Evolutionary conservation across 2,797 vertebrate genomes (phyloP), one percentile per base, ranked within the genome.

Genomic region (Pseudotriccus pelzelni): DNA sequence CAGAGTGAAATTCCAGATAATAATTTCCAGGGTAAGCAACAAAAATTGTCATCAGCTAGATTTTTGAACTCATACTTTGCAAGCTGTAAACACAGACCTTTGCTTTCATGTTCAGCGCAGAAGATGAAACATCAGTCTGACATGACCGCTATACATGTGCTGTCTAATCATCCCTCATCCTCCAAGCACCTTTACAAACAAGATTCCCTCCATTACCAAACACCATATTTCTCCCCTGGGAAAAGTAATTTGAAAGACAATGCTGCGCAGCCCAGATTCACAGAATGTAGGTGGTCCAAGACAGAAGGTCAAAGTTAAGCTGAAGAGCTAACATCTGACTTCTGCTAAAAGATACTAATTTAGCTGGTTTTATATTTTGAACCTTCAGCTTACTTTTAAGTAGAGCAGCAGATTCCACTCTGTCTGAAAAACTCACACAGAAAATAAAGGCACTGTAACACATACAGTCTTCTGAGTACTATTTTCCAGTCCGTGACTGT

Each of bases 141-240:
- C 0, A 0, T 21, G 60, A 67, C 75, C 2, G 46, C 64, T 41
- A 43, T 22, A 37, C 59, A 21, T n/a, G 72, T 32, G 75, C 63
- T 52, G 63, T 34, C 56, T 91, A 67, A 89, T 69, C 69, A 85
- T 43, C 64, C 76, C 82, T 92, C 63, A 68, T 37, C 39, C 52
- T 68, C 64, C 89, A 39, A 85, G 76, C 89, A 90, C 91, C 89
- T 93, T 89, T 84, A 72, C 89, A 93, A 93, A 95, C 92, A 96
- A 60, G 39, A 81, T 47, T 62, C 50, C 43, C 84, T 52, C 68
- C 47, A 22, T 83, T 85, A 70, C 84, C 66, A 72, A 83, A 75
- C 60, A 50, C 78, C 7, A 2, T 56, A 87, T 83, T 89, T 70
- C 90, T 85, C 87, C 55, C 39, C 39, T 7, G 66, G 79, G 76